A percentile compares a stretch with the other conserved stretches of the same genome.
Conservation (phyloP, 2,797 vertebrate genomes). For the Intellagama lesueurii region DNA sequence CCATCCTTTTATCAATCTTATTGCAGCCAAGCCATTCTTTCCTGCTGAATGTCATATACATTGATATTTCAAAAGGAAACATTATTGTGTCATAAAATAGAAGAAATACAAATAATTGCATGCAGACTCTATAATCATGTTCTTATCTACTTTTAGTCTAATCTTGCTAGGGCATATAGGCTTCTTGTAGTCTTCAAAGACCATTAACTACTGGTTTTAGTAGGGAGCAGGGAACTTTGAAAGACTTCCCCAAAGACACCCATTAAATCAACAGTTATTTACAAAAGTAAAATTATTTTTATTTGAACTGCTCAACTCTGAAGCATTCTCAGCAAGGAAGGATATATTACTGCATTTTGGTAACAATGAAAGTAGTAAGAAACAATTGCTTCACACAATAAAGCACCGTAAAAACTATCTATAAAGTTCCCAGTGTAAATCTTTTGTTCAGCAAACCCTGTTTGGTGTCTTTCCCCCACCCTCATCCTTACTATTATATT, state of each 20-base stretch:
- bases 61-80: background rate
- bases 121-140: background rate
- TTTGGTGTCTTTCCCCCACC: background rate
- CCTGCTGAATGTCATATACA: background rate
- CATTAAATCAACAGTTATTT: constrained; percentile 14
- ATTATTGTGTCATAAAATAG: background rate
- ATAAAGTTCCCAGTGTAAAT: background rate
- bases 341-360: background rate
- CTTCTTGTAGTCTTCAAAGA: background rate
- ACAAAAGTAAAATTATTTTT: constrained; percentile 13
- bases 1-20: background rate
- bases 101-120: background rate
- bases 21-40: background rate
- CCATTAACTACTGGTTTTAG: constrained; percentile 1
- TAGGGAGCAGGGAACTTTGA: background rate
- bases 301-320: background rate
- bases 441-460: constrained; percentile 4
- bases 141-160: background rate
- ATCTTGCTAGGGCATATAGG: background rate
- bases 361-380: background rate
- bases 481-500: background rate
- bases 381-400: background rate
- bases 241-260: background rate
- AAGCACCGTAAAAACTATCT: background rate
- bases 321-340: background rate